Evolutionary conservation across 92 coral and sea anemone genomes (phyloP), one percentile per base, ranked within the genome.

Genomic region (Paragorgia papillata): DNA sequence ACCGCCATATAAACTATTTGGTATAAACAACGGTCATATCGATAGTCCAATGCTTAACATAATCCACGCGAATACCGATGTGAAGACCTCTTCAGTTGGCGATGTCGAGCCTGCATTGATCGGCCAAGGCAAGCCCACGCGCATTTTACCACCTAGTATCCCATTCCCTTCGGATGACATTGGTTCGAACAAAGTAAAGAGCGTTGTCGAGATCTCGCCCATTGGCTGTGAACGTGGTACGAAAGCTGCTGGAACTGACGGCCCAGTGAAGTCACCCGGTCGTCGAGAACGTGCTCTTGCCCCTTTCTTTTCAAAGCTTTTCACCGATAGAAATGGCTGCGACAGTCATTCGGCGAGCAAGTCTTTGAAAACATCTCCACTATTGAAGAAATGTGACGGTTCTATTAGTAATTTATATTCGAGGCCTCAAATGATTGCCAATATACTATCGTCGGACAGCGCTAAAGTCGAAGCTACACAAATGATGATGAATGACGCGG

Each of bases 261-360:
- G 53, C n/a, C 2, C 15, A 6, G 53, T 46, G 33, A 71, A 33
- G 64, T 71, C 64, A n/a, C 51, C 78, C 7, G 29, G 78, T 32
- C 32, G 78, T 29, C 78, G 78, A 21, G 30, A 28, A 8, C 78
- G 57, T 17, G 50, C 64, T 32, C 64, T 57, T 2, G 57, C 78
- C 9, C 57, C 57, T 53, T 71, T 49, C 48, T 71, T 71, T 55
- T 51, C 65, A 8, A 56, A 56, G 18, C 62, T 31, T 22, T 2
- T 56, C n/a, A n/a, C 26, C 21, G 7, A n/a, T 9, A 46, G 28
- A 15, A 17, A 68, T 24, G 21, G 9, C n/a, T n/a, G n/a, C n/a
- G n/a, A n/a, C n/a, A n/a, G n/a, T n/a, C n/a, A 57, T 14, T 12
- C 28, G 44, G 9, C 26, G 37, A 5, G 27, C 26, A 12, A 68